These are phyloP conservation scores for Lycaena phlaeas DNA, from an alignment of 2,888 invertebrate species.

Conservation along the genomic window DNA sequence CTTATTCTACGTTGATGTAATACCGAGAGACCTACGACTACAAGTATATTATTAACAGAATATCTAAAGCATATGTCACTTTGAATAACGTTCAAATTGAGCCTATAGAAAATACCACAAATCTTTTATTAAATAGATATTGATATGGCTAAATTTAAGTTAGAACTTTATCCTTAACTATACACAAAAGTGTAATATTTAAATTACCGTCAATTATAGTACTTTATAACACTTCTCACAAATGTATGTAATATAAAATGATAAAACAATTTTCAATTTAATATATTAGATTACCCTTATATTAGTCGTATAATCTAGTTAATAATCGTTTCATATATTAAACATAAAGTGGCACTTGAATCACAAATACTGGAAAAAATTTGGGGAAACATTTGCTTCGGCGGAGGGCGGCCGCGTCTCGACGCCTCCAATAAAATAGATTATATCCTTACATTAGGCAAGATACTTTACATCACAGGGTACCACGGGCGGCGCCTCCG, in stretches of 20 bases:
- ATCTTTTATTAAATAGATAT: slow-evolving; percentile 74
- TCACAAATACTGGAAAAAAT: slow-evolving; percentile 84
- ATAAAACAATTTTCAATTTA: slow-evolving; percentile 74
- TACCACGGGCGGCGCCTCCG: slow-evolving; percentile 15
- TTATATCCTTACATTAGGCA: slow-evolving; percentile 54
- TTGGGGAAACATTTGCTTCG: slow-evolving; percentile 72
- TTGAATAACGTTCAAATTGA: slow-evolving; percentile 73
- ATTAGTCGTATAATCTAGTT: slow-evolving; percentile 72
- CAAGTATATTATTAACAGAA: slow-evolving; percentile 73
- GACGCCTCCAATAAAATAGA: slow-evolving; percentile 22
- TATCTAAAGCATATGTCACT: slow-evolving; percentile 74
- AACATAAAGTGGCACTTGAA: slow-evolving; percentile 86
- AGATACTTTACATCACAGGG: slow-evolving; percentile 60
- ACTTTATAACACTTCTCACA: slow-evolving; percentile 71
- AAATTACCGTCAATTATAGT: slow-evolving; percentile 71
- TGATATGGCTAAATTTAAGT: slow-evolving; percentile 75
- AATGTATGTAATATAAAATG: slow-evolving; percentile 74
- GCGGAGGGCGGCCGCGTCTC: slow-evolving; percentile 42
- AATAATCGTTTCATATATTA: slow-evolving; percentile 75
- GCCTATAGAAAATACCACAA: slow-evolving; percentile 74
- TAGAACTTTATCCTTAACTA: slow-evolving; percentile 70
- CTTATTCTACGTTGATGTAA: slow-evolving; percentile 61
- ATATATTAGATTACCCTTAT: slow-evolving; percentile 74
- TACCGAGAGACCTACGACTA: slow-evolving; percentile 67
- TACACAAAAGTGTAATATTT: slow-evolving; percentile 74